phyloP scores from a whole-genome alignment of 2,888 invertebrate genomes.

The Aphidius colemani region DNA sequence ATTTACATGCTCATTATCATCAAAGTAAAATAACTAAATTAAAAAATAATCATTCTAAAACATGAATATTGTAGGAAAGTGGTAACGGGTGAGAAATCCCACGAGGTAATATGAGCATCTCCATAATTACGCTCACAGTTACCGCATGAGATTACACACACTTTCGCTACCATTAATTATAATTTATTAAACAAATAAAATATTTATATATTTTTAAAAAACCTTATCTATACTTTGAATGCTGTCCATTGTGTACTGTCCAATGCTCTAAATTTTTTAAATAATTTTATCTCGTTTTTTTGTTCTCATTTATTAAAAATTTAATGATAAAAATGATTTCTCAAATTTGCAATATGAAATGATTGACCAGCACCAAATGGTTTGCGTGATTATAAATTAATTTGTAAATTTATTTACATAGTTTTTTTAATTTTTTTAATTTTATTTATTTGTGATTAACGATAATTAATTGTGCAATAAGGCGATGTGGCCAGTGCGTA shows the following conservation, averaged over 20 bases:
- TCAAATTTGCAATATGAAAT: conserved; percentile 24
- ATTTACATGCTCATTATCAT: conserved; percentile 28
- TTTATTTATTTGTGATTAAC: conserved; percentile 8
- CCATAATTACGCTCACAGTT: conserved; percentile 80
- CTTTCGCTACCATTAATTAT: conserved; percentile 50
- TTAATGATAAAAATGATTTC: neutral
- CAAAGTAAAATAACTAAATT: conserved; percentile 21
- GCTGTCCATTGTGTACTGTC: conserved; percentile 12
- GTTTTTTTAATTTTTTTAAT: neutral
- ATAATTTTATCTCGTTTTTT: neutral
- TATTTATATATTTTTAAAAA: neutral
- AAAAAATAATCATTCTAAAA: neutral
- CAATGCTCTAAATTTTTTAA: neutral
- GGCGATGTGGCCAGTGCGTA: conserved; percentile 58
- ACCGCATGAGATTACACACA: conserved; percentile 95
- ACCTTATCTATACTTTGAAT: neutral
- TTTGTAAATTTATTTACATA: neutral
- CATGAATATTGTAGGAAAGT: conserved; percentile 51
- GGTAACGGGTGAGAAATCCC: conserved; percentile 76
- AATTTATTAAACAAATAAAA: too few species aligned
- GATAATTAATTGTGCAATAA: conserved; percentile 46
- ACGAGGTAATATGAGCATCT: conserved; percentile 81
- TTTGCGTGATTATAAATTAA: conserved; percentile 42
- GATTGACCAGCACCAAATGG: conserved; percentile 57
- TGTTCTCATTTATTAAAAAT: neutral